These are phyloP conservation scores for Calameuta idolon DNA, from an alignment of 2,888 invertebrate genomes.

Conservation along the genomic window DNA sequence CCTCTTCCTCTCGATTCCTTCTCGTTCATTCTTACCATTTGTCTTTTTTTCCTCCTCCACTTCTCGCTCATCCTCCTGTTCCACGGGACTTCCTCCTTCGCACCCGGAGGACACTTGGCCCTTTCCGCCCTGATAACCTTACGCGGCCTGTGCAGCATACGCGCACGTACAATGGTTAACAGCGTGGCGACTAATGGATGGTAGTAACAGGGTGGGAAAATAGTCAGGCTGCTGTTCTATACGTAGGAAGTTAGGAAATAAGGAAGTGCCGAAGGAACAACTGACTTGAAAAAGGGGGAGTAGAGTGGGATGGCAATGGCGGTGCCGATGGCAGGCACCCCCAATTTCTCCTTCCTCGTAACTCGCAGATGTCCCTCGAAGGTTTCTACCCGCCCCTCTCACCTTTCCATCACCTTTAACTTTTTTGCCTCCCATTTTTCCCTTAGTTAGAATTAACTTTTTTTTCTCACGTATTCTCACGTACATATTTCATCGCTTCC, in stretches of 20 bases:
- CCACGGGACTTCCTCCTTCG: slow-evolving; percentile 10
- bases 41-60: neutral
- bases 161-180: neutral
- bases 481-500: neutral
- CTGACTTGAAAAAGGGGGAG: neutral
- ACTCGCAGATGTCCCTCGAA: neutral
- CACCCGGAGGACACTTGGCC: neutral
- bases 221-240: neutral
- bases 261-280: neutral
- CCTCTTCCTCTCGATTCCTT: neutral
- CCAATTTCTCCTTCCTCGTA: neutral
- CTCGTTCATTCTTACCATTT: slow-evolving; percentile 20
- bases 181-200: neutral
- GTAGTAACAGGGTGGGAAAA: neutral
- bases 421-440: slow-evolving; percentile 3
- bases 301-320: neutral
- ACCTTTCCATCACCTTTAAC: slow-evolving; percentile 24
- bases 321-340: neutral
- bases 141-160: neutral
- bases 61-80: slow-evolving; percentile 14
- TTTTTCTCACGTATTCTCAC: slow-evolving; percentile 14
- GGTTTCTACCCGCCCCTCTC: slow-evolving; percentile 25
- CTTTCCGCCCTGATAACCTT: neutral
- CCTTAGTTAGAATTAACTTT: neutral
- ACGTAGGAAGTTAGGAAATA: neutral